These are phyloP conservation scores for Yasuhikotakia modesta DNA, from an alignment of 2,797 vertebrate genomes.

Conservation along the genomic window DNA sequence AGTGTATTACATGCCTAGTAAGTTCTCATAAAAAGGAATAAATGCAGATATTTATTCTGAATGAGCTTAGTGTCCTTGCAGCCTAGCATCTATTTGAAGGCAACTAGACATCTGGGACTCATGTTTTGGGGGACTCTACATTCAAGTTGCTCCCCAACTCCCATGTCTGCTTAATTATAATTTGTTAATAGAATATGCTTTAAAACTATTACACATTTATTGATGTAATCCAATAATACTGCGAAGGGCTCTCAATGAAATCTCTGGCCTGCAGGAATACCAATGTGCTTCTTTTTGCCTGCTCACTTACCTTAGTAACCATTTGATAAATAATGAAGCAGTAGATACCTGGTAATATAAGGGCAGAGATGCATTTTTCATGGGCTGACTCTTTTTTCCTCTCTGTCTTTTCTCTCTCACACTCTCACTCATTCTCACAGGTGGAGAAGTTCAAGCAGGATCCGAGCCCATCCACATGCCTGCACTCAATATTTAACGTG, in stretches of 20 bases:
- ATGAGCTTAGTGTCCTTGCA: not conserved
- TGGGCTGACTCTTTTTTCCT: not conserved
- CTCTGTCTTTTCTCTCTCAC: not conserved
- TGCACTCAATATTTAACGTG: constrained; percentile 90
- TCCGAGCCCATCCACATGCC: constrained; percentile 89
- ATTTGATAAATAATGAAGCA: constrained; percentile 40
- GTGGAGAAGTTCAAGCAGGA: constrained; percentile 97
- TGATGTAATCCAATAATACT: not conserved
- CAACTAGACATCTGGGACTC: not conserved
- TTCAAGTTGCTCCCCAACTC: not conserved
- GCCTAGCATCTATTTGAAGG: not conserved
- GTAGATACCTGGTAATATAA: not conserved
- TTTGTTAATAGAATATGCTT: not conserved
- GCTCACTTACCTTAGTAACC: constrained; percentile 21
- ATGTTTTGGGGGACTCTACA: not conserved
- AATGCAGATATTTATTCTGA: not conserved
- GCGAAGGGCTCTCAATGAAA: not conserved
- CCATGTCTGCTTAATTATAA: not conserved
- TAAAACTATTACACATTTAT: not conserved
- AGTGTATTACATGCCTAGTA: not conserved
- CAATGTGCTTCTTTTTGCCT: not conserved
- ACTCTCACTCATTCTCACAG: constrained; percentile 67
- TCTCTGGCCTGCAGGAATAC: constrained; percentile 2
- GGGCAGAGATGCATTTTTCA: constrained; percentile 34
- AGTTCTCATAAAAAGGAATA: not conserved